phyloP scores from a whole-genome alignment of 2,113 vertebrate species.

The Misgurnus anguillicaudatus region DNA sequence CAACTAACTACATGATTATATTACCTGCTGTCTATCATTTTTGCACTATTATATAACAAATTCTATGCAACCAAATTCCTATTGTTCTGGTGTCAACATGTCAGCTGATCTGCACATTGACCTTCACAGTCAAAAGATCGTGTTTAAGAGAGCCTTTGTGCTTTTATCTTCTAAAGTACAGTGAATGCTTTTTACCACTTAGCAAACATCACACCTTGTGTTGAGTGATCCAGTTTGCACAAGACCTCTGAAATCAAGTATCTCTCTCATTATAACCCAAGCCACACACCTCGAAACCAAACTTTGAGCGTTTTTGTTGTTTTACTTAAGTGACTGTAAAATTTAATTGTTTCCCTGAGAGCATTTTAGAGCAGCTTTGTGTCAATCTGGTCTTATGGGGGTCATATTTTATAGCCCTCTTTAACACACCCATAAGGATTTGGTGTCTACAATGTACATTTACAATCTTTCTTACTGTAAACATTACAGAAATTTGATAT shows the following conservation, averaged over 20 bases:
- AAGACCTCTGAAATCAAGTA: slow-evolving; percentile 2
- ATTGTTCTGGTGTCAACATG: slow-evolving; percentile 1
- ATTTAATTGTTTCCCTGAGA: neutral
- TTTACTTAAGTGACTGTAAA: slow-evolving; percentile 13
- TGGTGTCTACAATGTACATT: no score
- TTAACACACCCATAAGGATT: no score
- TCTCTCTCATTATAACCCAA: neutral
- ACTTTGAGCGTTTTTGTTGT: slow-evolving; percentile 1
- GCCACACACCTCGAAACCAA: slow-evolving; percentile 35
- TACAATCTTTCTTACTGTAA: no score
- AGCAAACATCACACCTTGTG: slow-evolving; percentile 23
- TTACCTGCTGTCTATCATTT: neutral
- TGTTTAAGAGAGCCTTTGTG: neutral
- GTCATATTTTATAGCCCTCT: neutral
- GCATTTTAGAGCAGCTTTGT: neutral
- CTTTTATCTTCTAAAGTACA: neutral
- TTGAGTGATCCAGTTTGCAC: neutral
- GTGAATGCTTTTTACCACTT: neutral
- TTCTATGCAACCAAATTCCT: neutral
- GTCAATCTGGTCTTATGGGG: neutral
- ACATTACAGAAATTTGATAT: no score
- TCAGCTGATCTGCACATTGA: neutral
- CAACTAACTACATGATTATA: neutral
- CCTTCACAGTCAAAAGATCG: neutral
- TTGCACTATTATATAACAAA: no score